A percentile compares a stretch with the other conserved stretches of the same genome.
Evolutionary conservation across 2,888 invertebrate genomes (phyloP).

Genomic region (Sialis lutaria): DNA sequence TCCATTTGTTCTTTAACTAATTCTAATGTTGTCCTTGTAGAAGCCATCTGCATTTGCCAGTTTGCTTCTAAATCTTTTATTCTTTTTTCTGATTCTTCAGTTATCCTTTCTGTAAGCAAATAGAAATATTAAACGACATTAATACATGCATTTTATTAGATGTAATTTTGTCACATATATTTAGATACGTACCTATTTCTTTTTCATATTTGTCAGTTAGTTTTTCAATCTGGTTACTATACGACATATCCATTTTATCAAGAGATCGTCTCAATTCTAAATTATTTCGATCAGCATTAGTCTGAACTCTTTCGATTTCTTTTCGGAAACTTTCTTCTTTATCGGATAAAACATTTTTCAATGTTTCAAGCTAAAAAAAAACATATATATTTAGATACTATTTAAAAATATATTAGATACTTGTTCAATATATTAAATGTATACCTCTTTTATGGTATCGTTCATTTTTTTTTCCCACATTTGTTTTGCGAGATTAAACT

Average conservation of each 20-base stretch:
- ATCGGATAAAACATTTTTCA: constrained; percentile 44
- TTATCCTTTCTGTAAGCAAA: constrained; percentile 22
- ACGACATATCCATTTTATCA: constrained; percentile 55
- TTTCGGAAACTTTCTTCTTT: constrained; percentile 36
- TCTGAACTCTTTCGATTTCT: constrained; percentile 40
- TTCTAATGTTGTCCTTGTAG: constrained; percentile 25
- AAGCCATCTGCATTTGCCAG: constrained; percentile 24
- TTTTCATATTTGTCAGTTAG: constrained; percentile 42
- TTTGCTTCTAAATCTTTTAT: constrained; percentile 24
- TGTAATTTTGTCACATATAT: not conserved
- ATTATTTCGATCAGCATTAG: constrained; percentile 49
- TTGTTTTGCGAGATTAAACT: constrained; percentile 31
- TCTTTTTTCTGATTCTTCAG: constrained; percentile 22
- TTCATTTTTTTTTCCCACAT: constrained; percentile 32
- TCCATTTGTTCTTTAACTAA: constrained; percentile 30
- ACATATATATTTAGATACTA: not conserved
- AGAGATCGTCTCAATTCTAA: constrained; percentile 51
- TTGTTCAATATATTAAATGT: too few species aligned
- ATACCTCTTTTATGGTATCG: constrained; percentile 33
- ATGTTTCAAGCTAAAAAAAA: constrained; percentile 38
- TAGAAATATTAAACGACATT: not conserved
- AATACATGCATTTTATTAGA: not conserved
- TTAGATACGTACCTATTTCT: constrained; percentile 39
- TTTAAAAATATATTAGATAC: too few species aligned
- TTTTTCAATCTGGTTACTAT: constrained; percentile 54